A percentile compares a stretch with the other conserved stretches of the same genome.
phyloP scores from a whole-genome alignment of 1,140 invertebrate genomes.

The Philotrypesis tridentata region DNA sequence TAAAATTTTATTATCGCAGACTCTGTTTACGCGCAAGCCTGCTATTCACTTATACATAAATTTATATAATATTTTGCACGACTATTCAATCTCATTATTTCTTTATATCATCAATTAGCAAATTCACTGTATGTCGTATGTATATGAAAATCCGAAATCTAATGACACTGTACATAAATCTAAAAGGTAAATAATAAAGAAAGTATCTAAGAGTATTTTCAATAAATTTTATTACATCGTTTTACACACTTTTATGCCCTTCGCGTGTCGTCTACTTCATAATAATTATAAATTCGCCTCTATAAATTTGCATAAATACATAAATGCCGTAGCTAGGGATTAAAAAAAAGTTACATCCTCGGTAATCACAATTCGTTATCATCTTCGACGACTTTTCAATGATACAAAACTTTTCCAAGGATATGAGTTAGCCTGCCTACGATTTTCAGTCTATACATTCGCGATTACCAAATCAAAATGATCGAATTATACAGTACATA shows the following conservation, averaged over 20 bases:
- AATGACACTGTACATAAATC: conserved; percentile 12
- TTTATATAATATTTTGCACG: neutral
- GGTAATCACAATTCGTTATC: conserved; percentile 32
- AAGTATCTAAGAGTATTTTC: conserved; percentile 16
- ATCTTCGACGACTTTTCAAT: neutral
- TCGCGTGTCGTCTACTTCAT: neutral
- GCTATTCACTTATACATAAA: neutral
- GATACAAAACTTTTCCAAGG: conserved; percentile 17
- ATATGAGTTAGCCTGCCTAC: conserved; percentile 14
- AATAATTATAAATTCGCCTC: conserved; percentile 5
- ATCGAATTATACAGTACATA: conserved; percentile 17
- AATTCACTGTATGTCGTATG: neutral
- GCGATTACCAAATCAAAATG: conserved; percentile 28
- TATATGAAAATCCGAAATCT: neutral
- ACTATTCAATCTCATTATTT: neutral
- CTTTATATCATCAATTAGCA: neutral
- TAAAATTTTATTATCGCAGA: too few relatives aligned
- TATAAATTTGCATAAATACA: neutral
- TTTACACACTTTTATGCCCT: conserved; percentile 18
- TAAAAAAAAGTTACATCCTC: conserved; percentile 29
- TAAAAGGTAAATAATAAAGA: conserved; percentile 34
- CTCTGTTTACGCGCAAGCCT: too few relatives aligned
- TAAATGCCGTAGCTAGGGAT: conserved; percentile 5
- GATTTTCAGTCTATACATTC: conserved; percentile 39
- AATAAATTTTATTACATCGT: conserved; percentile 47